phyloP scores from a whole-genome alignment of 2,888 invertebrate species.

The Rhogogaster chlorosoma region DNA sequence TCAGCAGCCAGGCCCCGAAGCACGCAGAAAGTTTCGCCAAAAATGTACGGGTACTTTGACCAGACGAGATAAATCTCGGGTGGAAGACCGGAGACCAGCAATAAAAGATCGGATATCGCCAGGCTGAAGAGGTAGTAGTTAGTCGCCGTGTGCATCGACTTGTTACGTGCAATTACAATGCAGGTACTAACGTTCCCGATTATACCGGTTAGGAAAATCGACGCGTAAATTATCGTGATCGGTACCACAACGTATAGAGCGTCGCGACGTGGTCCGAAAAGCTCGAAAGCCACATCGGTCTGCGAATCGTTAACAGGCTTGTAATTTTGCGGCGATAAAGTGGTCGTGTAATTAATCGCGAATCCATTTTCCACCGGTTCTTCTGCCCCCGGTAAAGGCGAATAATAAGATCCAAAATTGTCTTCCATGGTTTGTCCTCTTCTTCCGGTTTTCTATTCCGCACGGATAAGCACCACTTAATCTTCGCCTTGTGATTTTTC shows the following conservation, averaged over 20 bases:
- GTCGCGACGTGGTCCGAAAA: conserved; percentile 70
- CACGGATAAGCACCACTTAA: not conserved
- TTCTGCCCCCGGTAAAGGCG: not conserved
- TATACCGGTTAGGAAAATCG: conserved; percentile 81
- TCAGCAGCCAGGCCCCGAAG: conserved; percentile 80
- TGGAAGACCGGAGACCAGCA: conserved; percentile 82
- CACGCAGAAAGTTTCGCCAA: conserved; percentile 82
- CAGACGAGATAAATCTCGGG: conserved; percentile 80
- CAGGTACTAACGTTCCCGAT: conserved; percentile 84
- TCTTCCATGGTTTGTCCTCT: not conserved
- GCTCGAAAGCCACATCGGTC: not conserved
- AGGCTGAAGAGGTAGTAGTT: conserved; percentile 84
- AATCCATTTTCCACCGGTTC: not conserved
- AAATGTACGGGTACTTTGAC: conserved; percentile 78
- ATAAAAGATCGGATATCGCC: conserved; percentile 82
- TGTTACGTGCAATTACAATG: conserved; percentile 82
- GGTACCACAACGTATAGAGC: conserved; percentile 77
- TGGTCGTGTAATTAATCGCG: not conserved
- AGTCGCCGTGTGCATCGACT: conserved; percentile 84
- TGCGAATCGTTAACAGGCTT: not conserved
- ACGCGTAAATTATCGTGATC: conserved; percentile 80
- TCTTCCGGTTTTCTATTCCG: not conserved
- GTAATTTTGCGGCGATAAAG: not conserved
- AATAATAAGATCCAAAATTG: not conserved
- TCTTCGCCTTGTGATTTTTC: not conserved